These are phyloP conservation scores for Lota lota DNA, from an alignment of 2,113 vertebrate species.

Conservation along the genomic window DNA sequence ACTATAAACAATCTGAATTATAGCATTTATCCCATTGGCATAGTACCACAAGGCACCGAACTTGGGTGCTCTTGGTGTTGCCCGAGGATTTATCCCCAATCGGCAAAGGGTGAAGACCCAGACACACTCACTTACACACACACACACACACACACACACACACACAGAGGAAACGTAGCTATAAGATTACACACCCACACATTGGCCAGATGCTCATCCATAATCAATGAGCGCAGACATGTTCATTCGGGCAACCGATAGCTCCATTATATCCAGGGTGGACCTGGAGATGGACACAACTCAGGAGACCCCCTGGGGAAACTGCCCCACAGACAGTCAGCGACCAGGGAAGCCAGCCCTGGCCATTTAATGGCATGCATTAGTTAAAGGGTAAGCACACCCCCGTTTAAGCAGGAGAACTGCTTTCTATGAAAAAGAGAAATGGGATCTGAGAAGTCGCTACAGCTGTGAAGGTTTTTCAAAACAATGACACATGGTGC, in stretches of 20 bases:
- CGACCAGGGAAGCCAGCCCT: background rate
- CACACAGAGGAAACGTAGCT: slow-evolving; percentile 11
- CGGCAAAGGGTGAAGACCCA: background rate
- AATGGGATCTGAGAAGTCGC: background rate
- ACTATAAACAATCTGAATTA: too few relatives aligned
- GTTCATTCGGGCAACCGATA: slow-evolving; percentile 11
- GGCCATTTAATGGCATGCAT: background rate
- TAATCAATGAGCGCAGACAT: slow-evolving; percentile 62
- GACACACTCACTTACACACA: background rate
- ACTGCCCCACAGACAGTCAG: too few relatives aligned
- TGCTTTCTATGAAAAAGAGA: background rate
- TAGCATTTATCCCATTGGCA: too few relatives aligned
- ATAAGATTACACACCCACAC: slow-evolving; percentile 50
- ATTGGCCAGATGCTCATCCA: slow-evolving; percentile 69
- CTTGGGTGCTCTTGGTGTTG: background rate
- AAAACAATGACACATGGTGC: too few relatives aligned
- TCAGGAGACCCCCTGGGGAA: too few relatives aligned
- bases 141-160: slow-evolving; percentile 1
- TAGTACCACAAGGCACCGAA: background rate
- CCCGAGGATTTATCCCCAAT: too few relatives aligned
- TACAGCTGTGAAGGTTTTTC: too few relatives aligned
- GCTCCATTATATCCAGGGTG: slow-evolving; percentile 18
- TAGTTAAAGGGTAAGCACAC: background rate
- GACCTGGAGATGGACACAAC: too few relatives aligned
- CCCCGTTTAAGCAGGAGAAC: too few relatives aligned